These are phyloP conservation scores for Syngnathus floridae DNA, from an alignment of 2,113 vertebrate genomes.

Conservation along the genomic window DNA sequence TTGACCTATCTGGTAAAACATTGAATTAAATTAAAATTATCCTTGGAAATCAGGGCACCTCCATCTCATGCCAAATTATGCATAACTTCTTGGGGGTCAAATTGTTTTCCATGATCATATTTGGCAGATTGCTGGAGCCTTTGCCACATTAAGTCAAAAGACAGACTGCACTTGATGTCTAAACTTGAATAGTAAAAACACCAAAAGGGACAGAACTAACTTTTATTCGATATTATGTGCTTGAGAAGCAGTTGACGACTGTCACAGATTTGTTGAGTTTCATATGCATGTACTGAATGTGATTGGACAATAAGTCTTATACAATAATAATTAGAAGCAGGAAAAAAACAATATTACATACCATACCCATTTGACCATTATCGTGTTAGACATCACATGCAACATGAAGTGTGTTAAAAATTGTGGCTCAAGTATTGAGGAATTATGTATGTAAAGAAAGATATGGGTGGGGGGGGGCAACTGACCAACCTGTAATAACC, in stretches of 20 bases:
- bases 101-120: no score
- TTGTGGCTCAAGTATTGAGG: neutral
- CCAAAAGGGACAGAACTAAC: conserved; percentile 18
- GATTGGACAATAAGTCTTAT: conserved; percentile 24
- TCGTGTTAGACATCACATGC: conserved; percentile 46
- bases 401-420: conserved; percentile 29
- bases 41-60: no score
- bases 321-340: neutral
- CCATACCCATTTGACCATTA: conserved; percentile 25
- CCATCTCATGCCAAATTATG: no score
- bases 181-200: neutral
- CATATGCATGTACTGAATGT: neutral
- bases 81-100: no score
- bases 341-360: conserved; percentile 32
- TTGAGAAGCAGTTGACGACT: conserved; percentile 33
- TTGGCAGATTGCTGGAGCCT: no score
- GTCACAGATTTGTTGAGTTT: conserved; percentile 19
- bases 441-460: conserved; percentile 12
- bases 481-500: neutral
- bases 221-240: conserved; percentile 56
- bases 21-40: no score
- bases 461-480: neutral
- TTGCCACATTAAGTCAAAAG: neutral
- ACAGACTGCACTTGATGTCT: neutral
- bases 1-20: no score